phyloP scores from a whole-genome alignment of 2,888 invertebrate species.

The Aphrophora alni region DNA sequence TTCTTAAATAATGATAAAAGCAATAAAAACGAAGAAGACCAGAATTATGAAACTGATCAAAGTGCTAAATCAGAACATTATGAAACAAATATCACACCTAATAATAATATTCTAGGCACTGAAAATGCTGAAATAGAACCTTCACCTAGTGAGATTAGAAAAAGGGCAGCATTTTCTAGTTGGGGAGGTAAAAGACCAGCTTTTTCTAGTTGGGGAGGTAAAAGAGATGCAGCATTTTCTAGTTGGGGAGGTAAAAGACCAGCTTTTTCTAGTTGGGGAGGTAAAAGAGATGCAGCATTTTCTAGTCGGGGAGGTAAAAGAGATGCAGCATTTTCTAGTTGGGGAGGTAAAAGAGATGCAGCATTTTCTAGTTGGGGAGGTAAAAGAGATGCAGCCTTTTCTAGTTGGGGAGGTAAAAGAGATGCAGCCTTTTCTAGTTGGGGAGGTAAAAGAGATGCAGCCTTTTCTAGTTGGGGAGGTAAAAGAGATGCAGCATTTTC shows the following conservation, averaged over 20 bases:
- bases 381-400: constrained; percentile 34
- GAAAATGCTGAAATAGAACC: not conserved
- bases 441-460: constrained; percentile 43
- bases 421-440: constrained; percentile 41
- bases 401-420: constrained; percentile 47
- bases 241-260: constrained; percentile 26
- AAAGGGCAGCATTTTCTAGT: constrained; percentile 36
- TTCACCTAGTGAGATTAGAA: not conserved
- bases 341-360: not conserved
- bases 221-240: constrained; percentile 17
- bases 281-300: constrained; percentile 30
- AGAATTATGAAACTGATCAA: not conserved
- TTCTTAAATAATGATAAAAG: not conserved
- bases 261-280: constrained; percentile 47
- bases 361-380: not conserved
- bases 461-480: constrained; percentile 44
- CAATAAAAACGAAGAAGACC: not conserved
- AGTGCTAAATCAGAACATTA: not conserved
- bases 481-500: constrained; percentile 46
- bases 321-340: not conserved
- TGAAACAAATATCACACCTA: not conserved
- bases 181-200: constrained; percentile 46
- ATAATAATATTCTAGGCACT: not conserved
- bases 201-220: too few relatives aligned
- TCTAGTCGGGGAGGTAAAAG: not conserved